phyloP scores from a whole-genome alignment of 2,113 vertebrate genomes.

The Sapajus apella region DNA sequence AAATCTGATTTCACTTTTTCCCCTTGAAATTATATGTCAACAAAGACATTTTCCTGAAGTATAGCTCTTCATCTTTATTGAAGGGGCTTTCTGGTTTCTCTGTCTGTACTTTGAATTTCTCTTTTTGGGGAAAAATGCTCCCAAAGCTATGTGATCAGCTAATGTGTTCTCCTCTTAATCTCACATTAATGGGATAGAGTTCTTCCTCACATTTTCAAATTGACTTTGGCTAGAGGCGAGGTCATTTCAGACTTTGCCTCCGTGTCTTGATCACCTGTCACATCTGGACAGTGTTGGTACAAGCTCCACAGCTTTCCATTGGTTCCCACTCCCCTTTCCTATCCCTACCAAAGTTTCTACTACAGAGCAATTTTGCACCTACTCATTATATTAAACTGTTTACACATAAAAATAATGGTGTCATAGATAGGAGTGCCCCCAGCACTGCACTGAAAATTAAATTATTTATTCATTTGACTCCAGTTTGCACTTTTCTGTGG shows the following conservation, averaged over 20 bases:
- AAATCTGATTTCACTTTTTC: neutral
- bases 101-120: neutral
- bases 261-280: neutral
- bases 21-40: neutral
- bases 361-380: neutral
- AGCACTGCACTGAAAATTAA: neutral
- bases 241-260: neutral
- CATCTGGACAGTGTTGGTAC: too few species aligned
- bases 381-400: neutral
- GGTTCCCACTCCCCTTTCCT: neutral
- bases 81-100: neutral
- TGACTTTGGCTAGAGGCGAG: neutral
- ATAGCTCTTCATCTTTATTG: neutral
- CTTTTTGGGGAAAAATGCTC: neutral
- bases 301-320: neutral
- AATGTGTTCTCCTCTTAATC: accelerated
- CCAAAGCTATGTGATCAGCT: neutral
- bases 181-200: neutral
- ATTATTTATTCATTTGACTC: neutral
- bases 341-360: neutral
- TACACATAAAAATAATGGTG: neutral
- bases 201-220: neutral
- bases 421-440: neutral
- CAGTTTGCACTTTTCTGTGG: neutral
- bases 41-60: neutral